These are phyloP conservation scores for Cremastinae sp. DNA, from an alignment of 2,888 invertebrate genomes.

Conservation along the genomic window DNA sequence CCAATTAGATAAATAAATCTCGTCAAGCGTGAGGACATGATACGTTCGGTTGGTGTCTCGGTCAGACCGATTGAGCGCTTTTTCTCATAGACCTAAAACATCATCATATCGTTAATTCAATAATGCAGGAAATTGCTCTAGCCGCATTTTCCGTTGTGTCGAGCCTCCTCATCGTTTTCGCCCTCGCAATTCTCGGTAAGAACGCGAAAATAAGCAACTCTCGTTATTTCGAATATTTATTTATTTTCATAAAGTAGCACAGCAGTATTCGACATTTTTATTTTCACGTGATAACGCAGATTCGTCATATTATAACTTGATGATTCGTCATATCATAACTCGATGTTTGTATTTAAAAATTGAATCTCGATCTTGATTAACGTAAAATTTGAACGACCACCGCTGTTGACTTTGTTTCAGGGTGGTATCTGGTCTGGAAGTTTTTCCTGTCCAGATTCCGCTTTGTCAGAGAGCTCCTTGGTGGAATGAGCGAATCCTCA, in stretches of 20 bases:
- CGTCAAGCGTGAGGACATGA: slow-evolving; percentile 45
- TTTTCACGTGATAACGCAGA: too few species aligned
- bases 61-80: slow-evolving; percentile 2
- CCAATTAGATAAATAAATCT: slow-evolving; percentile 18
- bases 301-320: slow-evolving; percentile 1
- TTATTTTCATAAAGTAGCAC: too few species aligned
- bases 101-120: slow-evolving; percentile 51
- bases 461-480: slow-evolving; percentile 92
- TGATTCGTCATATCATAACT: too few species aligned
- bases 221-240: not conserved
- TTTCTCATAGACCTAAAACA: slow-evolving; percentile 21
- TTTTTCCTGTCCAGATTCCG: slow-evolving; percentile 93
- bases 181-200: slow-evolving; percentile 84
- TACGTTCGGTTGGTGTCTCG: slow-evolving; percentile 15
- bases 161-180: slow-evolving; percentile 83
- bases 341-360: slow-evolving; percentile 9
- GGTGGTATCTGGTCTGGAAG: slow-evolving; percentile 96
- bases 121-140: slow-evolving; percentile 81
- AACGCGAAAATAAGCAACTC: slow-evolving; percentile 7
- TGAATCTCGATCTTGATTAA: slow-evolving; percentile 6
- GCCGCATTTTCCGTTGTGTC: slow-evolving; percentile 82
- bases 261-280: too few species aligned
- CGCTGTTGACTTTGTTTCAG: slow-evolving; percentile 82
- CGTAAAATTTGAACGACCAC: too few species aligned
- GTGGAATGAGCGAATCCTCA: slow-evolving; percentile 86